Conservation (phyloP, 2,113 vertebrate genomes). For the Hippocampus comes region DNA sequence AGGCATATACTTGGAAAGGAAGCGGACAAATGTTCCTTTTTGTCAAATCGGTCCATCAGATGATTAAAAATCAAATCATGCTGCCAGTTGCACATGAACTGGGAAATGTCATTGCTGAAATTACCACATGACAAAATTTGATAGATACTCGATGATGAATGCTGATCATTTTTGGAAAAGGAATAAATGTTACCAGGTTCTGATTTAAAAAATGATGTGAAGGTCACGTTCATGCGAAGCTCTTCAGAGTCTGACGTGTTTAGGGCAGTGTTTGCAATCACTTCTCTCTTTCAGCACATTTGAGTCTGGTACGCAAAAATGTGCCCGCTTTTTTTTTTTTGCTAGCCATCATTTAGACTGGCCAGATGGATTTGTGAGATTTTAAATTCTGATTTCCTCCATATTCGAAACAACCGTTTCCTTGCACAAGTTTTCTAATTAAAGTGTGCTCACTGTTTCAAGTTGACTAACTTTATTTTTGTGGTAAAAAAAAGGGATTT, state of each 20-base stretch:
- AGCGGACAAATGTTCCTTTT: neutral
- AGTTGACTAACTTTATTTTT: slow-evolving; percentile 40
- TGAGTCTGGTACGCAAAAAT: too few species aligned
- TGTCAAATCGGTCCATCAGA: neutral
- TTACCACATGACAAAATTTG: too few species aligned
- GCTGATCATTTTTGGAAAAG: too few species aligned
- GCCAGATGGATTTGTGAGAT: neutral
- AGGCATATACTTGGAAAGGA: neutral
- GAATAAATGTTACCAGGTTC: too few species aligned
- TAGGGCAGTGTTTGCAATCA: too few species aligned
- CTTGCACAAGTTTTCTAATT: slow-evolving; percentile 16
- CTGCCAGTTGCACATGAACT: neutral
- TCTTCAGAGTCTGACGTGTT: too few species aligned
- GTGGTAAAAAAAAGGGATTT: slow-evolving; percentile 38
- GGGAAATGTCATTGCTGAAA: neutral
- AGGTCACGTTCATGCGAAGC: too few species aligned
- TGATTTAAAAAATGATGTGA: too few species aligned
- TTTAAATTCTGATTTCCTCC: neutral
- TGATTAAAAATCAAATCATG: neutral
- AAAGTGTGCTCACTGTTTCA: slow-evolving; percentile 5
- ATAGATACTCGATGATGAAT: too few species aligned
- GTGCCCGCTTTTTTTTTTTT: too few species aligned
- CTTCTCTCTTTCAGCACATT: too few species aligned
- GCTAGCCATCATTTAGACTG: too few species aligned
- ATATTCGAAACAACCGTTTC: neutral